Percentiles rank a stretch among this genome's conserved stretches.
phyloP scores from a whole-genome alignment of 92 coral and sea anemone species.

The Meandrina meandrites region DNA sequence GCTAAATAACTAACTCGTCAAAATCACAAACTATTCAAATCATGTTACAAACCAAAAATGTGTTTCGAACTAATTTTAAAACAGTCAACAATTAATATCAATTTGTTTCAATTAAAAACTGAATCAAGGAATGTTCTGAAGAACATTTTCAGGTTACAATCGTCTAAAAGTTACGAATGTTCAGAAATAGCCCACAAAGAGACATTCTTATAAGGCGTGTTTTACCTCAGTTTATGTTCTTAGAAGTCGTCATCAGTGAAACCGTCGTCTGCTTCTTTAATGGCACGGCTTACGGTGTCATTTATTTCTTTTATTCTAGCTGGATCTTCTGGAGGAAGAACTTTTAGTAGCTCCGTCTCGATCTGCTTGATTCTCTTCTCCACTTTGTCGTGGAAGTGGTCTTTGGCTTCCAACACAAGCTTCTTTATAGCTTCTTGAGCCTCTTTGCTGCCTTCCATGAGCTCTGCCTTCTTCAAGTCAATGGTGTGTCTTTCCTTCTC shows the following conservation, averaged over 20 bases:
- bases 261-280: slow-evolving; percentile 37
- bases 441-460: slow-evolving; percentile 30
- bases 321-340: slow-evolving; percentile 27
- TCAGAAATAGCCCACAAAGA: background rate
- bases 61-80: too few relatives aligned
- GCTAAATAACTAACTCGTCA: too few relatives aligned
- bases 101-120: too few relatives aligned
- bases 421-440: slow-evolving; percentile 30
- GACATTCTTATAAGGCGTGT: background rate
- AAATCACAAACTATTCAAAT: too few relatives aligned
- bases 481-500: slow-evolving; percentile 15
- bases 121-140: too few relatives aligned
- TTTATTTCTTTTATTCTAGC: slow-evolving; percentile 40
- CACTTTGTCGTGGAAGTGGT: slow-evolving; percentile 25
- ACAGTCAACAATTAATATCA: too few relatives aligned
- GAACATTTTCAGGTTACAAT: background rate
- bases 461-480: slow-evolving; percentile 13
- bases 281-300: slow-evolving; percentile 18
- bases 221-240: background rate
- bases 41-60: too few relatives aligned
- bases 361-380: slow-evolving; percentile 30
- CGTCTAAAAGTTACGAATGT: background rate
- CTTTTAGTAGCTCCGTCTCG: slow-evolving; percentile 27
- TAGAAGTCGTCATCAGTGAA: slow-evolving; percentile 7
- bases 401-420: slow-evolving; percentile 18